Evolutionary conservation across 2,113 vertebrate genomes (phyloP).

Genomic region (Probosciger aterrimus): DNA sequence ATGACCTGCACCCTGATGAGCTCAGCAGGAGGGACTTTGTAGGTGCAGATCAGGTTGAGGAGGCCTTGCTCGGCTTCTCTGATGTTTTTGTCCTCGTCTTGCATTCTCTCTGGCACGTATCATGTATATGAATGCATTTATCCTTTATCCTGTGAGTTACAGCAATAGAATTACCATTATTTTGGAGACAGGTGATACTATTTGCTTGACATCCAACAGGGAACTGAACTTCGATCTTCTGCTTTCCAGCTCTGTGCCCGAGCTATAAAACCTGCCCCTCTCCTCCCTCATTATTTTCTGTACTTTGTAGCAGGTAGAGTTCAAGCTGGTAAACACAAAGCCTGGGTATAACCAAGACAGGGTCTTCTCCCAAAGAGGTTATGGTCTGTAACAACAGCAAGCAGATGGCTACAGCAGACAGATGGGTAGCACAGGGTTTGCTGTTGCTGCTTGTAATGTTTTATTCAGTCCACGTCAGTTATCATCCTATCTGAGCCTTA

Average conservation of each 20-base stretch:
- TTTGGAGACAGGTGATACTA: background rate
- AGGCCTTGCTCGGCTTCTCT: background rate
- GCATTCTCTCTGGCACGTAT: background rate
- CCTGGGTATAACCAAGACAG: background rate
- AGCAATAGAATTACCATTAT: background rate
- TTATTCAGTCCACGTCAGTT: background rate
- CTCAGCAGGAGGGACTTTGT: background rate
- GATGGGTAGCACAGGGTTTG: background rate
- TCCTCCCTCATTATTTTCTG: background rate
- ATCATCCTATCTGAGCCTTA: background rate
- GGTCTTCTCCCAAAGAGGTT: background rate
- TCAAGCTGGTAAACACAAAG: background rate
- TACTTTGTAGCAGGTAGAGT: background rate
- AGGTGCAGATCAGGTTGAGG: background rate
- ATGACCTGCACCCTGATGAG: background rate
- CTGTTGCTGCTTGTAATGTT: background rate
- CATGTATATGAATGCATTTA: background rate
- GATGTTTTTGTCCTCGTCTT: background rate
- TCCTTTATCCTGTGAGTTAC: background rate
- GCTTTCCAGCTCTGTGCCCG: background rate
- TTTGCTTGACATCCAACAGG: background rate
- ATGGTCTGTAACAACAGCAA: background rate
- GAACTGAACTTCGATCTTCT: background rate
- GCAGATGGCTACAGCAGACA: background rate
- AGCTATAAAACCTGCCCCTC: background rate